Evolutionary conservation across 2,113 vertebrate genomes (phyloP).

Genomic region (Probosciger aterrimus): DNA sequence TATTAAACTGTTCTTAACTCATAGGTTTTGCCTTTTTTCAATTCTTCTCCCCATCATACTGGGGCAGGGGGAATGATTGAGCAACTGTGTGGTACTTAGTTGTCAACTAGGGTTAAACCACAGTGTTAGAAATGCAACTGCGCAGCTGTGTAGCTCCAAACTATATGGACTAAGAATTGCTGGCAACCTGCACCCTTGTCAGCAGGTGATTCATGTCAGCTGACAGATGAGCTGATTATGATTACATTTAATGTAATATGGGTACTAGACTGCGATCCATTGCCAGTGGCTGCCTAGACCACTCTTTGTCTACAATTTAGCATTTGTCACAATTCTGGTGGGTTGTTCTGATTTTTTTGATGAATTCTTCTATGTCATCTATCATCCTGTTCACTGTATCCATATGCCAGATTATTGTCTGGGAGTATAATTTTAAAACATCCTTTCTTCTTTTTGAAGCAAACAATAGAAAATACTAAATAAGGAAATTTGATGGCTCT

Average conservation of each 20-base stretch:
- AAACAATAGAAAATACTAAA: neutral
- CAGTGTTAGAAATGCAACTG: neutral
- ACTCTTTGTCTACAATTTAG: neutral
- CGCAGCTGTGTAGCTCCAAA: neutral
- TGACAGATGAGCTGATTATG: neutral
- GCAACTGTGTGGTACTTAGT: too few species aligned
- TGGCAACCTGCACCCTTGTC: neutral
- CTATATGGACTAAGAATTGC: neutral
- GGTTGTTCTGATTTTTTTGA: neutral
- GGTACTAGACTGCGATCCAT: neutral
- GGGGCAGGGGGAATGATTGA: too few species aligned
- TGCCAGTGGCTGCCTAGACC: neutral
- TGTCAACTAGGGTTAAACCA: too few species aligned
- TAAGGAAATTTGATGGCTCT: neutral
- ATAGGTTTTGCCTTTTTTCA: too few species aligned
- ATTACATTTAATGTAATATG: neutral
- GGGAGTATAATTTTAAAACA: neutral
- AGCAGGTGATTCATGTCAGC: neutral
- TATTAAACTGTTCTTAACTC: too few species aligned
- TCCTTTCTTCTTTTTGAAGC: neutral
- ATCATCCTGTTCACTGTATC: neutral
- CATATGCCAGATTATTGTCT: neutral
- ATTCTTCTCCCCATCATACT: too few species aligned
- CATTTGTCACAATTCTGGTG: neutral
- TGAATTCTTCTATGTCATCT: neutral